phyloP scores from a whole-genome alignment of 2,113 vertebrate genomes.

The Noturus placidus region DNA sequence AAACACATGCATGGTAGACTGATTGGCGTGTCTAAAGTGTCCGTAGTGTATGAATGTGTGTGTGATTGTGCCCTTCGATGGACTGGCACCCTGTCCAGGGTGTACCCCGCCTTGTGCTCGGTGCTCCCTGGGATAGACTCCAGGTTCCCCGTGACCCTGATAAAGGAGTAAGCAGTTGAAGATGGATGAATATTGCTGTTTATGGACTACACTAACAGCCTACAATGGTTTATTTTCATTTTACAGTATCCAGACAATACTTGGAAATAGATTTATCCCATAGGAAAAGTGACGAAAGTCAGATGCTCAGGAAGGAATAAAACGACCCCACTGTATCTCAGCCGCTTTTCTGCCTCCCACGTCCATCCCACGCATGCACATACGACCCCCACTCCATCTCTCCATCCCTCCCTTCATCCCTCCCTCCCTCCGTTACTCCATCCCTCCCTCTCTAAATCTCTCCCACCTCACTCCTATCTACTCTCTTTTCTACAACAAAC shows the following conservation, averaged over 20 bases:
- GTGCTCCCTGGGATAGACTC: too few species aligned
- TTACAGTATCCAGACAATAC: not conserved
- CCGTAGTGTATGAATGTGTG: too few species aligned
- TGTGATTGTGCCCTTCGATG: too few species aligned
- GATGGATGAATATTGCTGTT: too few species aligned
- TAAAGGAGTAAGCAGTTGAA: too few species aligned
- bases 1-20: too few species aligned
- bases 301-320: constrained; percentile 11
- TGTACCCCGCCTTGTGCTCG: too few species aligned
- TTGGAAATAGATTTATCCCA: not conserved
- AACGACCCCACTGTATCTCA: not conserved
- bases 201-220: not conserved
- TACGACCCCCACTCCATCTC: not conserved
- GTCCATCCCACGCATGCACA: constrained; percentile 5
- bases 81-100: too few species aligned
- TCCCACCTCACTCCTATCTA: constrained; percentile 69
- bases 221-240: not conserved
- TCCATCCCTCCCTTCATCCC: constrained; percentile 3
- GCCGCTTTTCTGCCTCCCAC: not conserved
- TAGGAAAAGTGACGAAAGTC: constrained; percentile 15
- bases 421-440: constrained; percentile 3
- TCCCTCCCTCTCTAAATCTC: constrained; percentile 61
- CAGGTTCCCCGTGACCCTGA: too few species aligned
- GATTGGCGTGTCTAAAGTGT: too few species aligned
- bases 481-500: constrained; percentile 83